Conservation (phyloP, 2,797 vertebrate species). For the Aplochiton taeniatus region DNA sequence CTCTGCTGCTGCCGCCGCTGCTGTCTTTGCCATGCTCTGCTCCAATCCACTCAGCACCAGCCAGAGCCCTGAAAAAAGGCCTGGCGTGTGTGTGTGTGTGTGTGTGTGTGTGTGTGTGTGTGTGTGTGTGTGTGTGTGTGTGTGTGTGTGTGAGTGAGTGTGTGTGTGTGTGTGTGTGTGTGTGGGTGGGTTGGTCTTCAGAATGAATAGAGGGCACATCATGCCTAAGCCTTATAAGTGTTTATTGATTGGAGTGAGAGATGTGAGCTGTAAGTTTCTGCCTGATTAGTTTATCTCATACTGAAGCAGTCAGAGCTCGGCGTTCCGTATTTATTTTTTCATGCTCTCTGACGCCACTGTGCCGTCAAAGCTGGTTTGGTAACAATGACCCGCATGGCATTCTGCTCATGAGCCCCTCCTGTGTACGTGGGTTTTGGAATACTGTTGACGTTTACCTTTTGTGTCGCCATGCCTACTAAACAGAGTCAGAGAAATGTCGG, state of each 20-base stretch:
- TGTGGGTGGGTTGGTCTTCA: background rate
- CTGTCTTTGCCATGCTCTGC: slow-evolving; percentile 51
- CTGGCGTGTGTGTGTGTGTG: slow-evolving; percentile 8
- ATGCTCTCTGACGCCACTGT: slow-evolving; percentile 28
- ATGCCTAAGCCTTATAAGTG: slow-evolving; percentile 36
- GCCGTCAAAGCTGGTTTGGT: slow-evolving; percentile 8
- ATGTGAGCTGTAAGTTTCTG: slow-evolving; percentile 47
- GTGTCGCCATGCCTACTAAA: background rate
- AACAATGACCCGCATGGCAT: too few relatives aligned
- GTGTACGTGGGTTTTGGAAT: too few relatives aligned
- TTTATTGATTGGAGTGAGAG: slow-evolving; percentile 55
- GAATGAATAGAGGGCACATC: slow-evolving; percentile 26
- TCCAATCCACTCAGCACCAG: slow-evolving; percentile 46
- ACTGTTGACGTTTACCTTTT: background rate
- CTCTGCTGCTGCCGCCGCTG: slow-evolving; percentile 31
- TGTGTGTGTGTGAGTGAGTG: slow-evolving; percentile 6
- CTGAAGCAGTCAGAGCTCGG: too few relatives aligned
- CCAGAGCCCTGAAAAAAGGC: slow-evolving; percentile 22
- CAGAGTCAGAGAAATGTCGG: background rate
- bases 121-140: background rate
- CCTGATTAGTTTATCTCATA: slow-evolving; percentile 55
- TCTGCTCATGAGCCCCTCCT: too few relatives aligned
- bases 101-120: background rate
- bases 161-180: slow-evolving; percentile 6
- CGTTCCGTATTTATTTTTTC: slow-evolving; percentile 28